These are phyloP conservation scores for Lithophane ornitopus DNA, from an alignment of 2,888 invertebrate species.

Conservation along the genomic window DNA sequence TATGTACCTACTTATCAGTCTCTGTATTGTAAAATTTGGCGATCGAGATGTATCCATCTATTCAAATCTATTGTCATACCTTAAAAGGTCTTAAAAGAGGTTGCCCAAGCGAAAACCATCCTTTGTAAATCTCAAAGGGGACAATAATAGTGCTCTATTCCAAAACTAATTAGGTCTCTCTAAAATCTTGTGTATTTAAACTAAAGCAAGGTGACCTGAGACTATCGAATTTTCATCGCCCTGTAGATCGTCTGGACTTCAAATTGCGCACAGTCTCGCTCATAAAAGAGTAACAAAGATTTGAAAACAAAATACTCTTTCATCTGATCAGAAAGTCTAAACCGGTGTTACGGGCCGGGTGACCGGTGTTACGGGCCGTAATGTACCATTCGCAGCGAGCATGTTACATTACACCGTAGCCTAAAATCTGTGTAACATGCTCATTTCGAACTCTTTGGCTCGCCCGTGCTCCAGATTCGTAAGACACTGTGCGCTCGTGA, in stretches of 20 bases:
- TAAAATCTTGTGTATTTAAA: slow-evolving; percentile 3
- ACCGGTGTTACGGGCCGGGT: too few species aligned
- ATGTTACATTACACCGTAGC: too few species aligned
- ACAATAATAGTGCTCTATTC: slow-evolving; percentile 4
- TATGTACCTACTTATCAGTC: slow-evolving; percentile 4
- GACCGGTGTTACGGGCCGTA: too few species aligned
- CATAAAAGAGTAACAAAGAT: neutral
- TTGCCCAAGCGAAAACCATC: slow-evolving; percentile 29
- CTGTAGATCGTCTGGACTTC: slow-evolving; percentile 16
- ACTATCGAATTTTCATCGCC: slow-evolving; percentile 27
- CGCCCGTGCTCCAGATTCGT: too few species aligned
- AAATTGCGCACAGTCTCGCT: slow-evolving; percentile 10
- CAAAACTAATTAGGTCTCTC: slow-evolving; percentile 28
- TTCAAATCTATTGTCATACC: slow-evolving; percentile 10
- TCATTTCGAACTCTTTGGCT: too few species aligned
- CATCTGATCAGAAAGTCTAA: neutral
- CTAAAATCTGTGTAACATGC: too few species aligned
- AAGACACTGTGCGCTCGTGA: too few species aligned
- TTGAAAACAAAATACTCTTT: neutral
- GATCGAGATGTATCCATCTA: slow-evolving; percentile 8
- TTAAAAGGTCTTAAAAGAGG: slow-evolving; percentile 21
- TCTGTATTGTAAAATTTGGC: slow-evolving; percentile 20
- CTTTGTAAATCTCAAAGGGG: slow-evolving; percentile 36
- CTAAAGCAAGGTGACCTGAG: slow-evolving; percentile 36
- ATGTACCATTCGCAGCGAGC: too few species aligned